phyloP scores from a whole-genome alignment of 2,888 invertebrate genomes.

The Eupeodes luniger region DNA sequence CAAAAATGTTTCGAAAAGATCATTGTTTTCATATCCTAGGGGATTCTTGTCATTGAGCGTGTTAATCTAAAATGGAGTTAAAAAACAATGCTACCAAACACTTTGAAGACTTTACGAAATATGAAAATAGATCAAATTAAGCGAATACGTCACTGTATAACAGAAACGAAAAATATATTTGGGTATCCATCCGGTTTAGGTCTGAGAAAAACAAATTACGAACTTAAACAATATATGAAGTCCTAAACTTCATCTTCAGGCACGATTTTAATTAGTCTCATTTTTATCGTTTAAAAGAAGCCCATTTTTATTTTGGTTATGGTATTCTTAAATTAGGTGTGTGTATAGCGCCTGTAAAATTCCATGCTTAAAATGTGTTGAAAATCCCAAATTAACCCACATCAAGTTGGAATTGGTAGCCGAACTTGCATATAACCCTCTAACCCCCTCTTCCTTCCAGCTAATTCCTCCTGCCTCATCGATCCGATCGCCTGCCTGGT shows the following conservation, averaged over 20 bases:
- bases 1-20: too few species aligned
- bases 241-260: background rate
- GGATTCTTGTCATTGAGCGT: too few species aligned
- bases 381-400: slow-evolving; percentile 73
- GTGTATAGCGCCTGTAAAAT: slow-evolving; percentile 55
- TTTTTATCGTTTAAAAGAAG: slow-evolving; percentile 5
- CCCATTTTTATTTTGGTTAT: background rate
- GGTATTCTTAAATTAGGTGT: slow-evolving; percentile 60
- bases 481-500: slow-evolving; percentile 5
- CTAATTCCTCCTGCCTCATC: too few species aligned
- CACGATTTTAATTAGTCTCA: background rate
- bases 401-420: slow-evolving; percentile 62
- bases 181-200: background rate
- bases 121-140: too few species aligned
- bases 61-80: too few species aligned
- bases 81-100: too few species aligned
- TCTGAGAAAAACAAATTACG: slow-evolving; percentile 2
- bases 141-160: too few species aligned
- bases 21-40: too few species aligned
- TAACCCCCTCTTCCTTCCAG: background rate
- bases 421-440: slow-evolving; percentile 35
- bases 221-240: background rate
- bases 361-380: slow-evolving; percentile 60
- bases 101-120: too few species aligned
- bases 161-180: too few species aligned